phyloP scores from a whole-genome alignment of 2,888 invertebrate genomes.

The Drosophila neoperkinsi region DNA sequence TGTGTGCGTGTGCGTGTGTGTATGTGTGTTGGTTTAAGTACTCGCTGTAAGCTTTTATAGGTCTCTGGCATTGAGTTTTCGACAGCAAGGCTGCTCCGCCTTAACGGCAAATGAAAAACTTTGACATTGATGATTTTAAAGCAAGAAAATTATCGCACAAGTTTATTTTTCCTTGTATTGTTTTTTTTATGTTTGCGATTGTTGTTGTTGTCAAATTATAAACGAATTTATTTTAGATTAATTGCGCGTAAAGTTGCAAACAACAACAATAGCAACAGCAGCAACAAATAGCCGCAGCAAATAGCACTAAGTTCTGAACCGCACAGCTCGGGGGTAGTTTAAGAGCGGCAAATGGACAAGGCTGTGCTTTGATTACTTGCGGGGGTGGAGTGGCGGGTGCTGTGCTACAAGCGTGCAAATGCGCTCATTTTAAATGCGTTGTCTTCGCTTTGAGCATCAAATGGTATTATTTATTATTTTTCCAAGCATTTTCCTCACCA shows the following conservation, averaged over 20 bases:
- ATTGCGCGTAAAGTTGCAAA: conserved; percentile 83
- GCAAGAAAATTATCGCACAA: conserved; percentile 56
- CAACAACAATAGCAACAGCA: conserved; percentile 57
- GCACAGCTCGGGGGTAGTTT: conserved; percentile 38
- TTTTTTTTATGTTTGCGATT: conserved; percentile 12
- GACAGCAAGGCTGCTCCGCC: not conserved
- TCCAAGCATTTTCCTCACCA: conserved; percentile 35
- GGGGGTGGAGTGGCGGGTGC: not conserved
- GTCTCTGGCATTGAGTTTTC: conserved; percentile 39
- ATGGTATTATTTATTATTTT: conserved; percentile 79
- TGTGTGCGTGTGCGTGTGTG: conserved; percentile 11
- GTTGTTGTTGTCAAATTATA: conserved; percentile 82
- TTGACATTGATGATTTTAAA: conserved; percentile 74
- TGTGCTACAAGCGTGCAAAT: conserved; percentile 71
- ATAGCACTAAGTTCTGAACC: conserved; percentile 38
- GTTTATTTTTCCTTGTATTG: conserved; percentile 21
- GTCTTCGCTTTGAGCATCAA: conserved; percentile 76
- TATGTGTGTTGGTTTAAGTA: not conserved
- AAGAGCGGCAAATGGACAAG: conserved; percentile 8
- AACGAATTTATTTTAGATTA: conserved; percentile 84
- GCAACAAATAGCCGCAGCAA: conserved; percentile 30
- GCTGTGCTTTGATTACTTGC: conserved; percentile 34
- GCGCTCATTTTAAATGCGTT: conserved; percentile 75
- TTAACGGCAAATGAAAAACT: conserved; percentile 31
- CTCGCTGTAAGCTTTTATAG: conserved; percentile 12